Evolutionary conservation across 2,888 invertebrate species (phyloP), one percentile per base, ranked within the genome.

Genomic region (Crioceris asparagi): DNA sequence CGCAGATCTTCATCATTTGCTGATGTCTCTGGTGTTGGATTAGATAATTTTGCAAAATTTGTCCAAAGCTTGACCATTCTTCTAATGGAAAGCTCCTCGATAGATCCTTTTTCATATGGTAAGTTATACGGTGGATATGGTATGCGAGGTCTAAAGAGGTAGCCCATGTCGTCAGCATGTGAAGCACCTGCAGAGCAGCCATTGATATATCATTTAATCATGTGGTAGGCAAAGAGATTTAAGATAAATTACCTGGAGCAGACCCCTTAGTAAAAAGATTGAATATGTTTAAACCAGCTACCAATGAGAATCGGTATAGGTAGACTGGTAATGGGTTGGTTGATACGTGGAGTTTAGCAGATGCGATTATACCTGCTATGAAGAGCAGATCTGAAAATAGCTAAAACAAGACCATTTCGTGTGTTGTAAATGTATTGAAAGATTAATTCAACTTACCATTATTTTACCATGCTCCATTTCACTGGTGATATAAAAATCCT

Each of bases 61-160:
- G 54, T 49, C 56, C 57, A 58, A 4, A 57, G 30, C 31, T 45
- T 50, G 2, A 50, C 36, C 36, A 56, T 43, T 17, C 52, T 38
- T 33, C 44, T 43, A 16, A 56, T 34, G 14, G 43, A 38, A n/a
- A 46, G 38, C 16, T 16, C 35, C 16, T 33, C n/a, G n/a, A n/a
- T n/a, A n/a, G n/a, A n/a, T n/a, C n/a, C n/a, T n/a, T n/a, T n/a
- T n/a, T n/a, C n/a, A n/a, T n/a, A n/a, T n/a, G n/a, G n/a, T n/a
- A n/a, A n/a, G n/a, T n/a, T n/a, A n/a, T n/a, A n/a, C n/a, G n/a
- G n/a, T n/a, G n/a, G n/a, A n/a, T n/a, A n/a, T n/a, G n/a, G n/a
- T n/a, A n/a, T n/a, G n/a, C n/a, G n/a, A n/a, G n/a, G n/a, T n/a
- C 43, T 25, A 32, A 45, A 45, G 4, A 42, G 18, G 12, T 45